A percentile compares a stretch with the other conserved stretches of the same genome.
These are phyloP conservation scores for Drosophila eohydei DNA, from an alignment of 2,888 invertebrate genomes.

Conservation along the genomic window DNA sequence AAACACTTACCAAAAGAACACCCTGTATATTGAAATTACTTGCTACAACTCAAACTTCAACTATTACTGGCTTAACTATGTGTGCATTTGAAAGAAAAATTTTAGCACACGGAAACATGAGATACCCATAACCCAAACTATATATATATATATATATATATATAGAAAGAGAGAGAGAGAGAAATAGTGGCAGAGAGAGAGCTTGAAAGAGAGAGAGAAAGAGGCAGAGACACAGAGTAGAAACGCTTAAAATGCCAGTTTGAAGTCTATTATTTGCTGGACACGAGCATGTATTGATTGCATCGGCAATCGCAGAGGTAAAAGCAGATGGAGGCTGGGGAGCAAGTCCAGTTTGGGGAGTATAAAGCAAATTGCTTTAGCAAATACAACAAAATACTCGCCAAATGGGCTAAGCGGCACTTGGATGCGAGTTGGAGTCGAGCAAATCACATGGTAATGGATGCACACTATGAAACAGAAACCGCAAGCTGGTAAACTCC, in stretches of 20 bases:
- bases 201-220: conserved; percentile 2
- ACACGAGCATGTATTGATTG: conserved; percentile 83
- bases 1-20: conserved; percentile 6
- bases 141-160: neutral
- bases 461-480: conserved; percentile 63
- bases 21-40: conserved; percentile 45
- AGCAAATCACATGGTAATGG: conserved; percentile 76
- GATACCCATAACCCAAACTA: conserved; percentile 31
- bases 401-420: conserved; percentile 49
- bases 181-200: conserved; percentile 5
- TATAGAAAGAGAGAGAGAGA: conserved; percentile 1
- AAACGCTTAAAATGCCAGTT: conserved; percentile 77
- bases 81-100: conserved; percentile 66
- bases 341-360: conserved; percentile 26
- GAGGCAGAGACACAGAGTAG: conserved; percentile 23
- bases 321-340: conserved; percentile 22
- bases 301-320: conserved; percentile 71
- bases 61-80: conserved; percentile 64
- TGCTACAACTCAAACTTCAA: conserved; percentile 28
- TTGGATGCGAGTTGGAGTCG: conserved; percentile 38
- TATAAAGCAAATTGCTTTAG: conserved; percentile 71
- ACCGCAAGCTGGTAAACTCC: conserved; percentile 45
- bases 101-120: conserved; percentile 65
- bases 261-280: conserved; percentile 83
- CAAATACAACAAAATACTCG: conserved; percentile 62